Conservation (phyloP, 1,140 invertebrate genomes). For the Magallana ariakensis region DNA sequence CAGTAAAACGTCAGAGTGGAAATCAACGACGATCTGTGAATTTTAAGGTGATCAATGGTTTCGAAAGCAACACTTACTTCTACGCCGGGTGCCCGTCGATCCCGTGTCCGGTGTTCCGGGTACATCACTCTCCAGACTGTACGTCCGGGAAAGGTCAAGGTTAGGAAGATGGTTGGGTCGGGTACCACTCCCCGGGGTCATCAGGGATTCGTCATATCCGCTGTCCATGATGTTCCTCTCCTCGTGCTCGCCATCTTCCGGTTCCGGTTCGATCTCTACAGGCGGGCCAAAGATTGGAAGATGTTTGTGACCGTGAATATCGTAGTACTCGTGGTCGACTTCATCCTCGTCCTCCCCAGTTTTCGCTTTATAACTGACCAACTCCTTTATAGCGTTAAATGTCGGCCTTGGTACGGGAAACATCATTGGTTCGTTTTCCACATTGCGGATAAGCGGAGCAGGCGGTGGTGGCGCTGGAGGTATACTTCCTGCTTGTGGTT, state of each 20-base stretch:
- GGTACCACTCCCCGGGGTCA: slow-evolving; percentile 27
- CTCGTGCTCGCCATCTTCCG: not conserved
- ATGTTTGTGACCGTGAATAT: slow-evolving; percentile 49
- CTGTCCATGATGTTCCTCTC: slow-evolving; percentile 35
- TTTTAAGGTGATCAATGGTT: too few species aligned
- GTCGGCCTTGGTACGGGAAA: slow-evolving; percentile 42
- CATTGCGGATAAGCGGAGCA: not conserved
- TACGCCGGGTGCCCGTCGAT: slow-evolving; percentile 39
- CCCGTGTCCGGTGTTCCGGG: slow-evolving; percentile 51
- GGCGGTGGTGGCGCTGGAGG: slow-evolving; percentile 39
- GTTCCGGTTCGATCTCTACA: slow-evolving; percentile 56
- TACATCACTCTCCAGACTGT: slow-evolving; percentile 50
- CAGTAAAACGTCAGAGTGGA: too few species aligned
- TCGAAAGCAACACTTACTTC: slow-evolving; percentile 34
- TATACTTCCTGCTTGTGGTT: slow-evolving; percentile 5
- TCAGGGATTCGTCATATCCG: slow-evolving; percentile 26
- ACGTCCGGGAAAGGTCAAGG: slow-evolving; percentile 39
- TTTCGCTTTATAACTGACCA: slow-evolving; percentile 17
- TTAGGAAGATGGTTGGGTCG: slow-evolving; percentile 30
- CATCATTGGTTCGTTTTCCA: slow-evolving; percentile 41
- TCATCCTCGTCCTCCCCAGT: slow-evolving; percentile 44
- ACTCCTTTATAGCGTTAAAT: slow-evolving; percentile 24
- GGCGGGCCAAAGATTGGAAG: slow-evolving; percentile 63
- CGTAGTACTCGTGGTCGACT: slow-evolving; percentile 41
- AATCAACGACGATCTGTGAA: too few species aligned